Evolutionary conservation across 2,888 invertebrate species (phyloP), one percentile per base, ranked within the genome.

Genomic region (Epistrophe grossulariae): DNA sequence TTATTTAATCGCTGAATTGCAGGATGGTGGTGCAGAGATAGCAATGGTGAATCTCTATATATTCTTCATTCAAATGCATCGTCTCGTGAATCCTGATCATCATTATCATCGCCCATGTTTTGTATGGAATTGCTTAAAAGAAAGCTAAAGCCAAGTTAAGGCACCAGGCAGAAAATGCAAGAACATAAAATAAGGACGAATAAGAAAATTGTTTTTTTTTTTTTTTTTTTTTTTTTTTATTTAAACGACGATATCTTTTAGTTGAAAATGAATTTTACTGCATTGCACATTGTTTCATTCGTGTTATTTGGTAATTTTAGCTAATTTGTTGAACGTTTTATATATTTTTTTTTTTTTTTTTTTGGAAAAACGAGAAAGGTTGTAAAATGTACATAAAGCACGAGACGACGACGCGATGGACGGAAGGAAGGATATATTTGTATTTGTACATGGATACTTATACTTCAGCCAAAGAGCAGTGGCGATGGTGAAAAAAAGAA

Each of bases 231-330:
- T 17, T 13, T 19, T 19, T 19, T 31, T 31, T 13, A 19, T 60
- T 66, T 66, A 50, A 66, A 66, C 48, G 50, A 50, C 50, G 66
- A 66, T 38, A 60, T 60, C 38, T 59, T 66, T 70, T 50, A 52
- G 40, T 45, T 43, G 60, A 81, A 60, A 85, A 85, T 85, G 60
- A 81, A 81, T 81, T 85, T 81, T 62, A 81, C 84, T 85, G 84
- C 81, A 87, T 50, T 82, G 82, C 82, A 82, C 82, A 74, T 78
- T 85, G 73, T 82, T 70, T 59, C 78, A 64, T 78, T 82, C 85
- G 82, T 87, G 85, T 79, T 87, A 74, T 79, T 87, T 71, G 78
- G 82, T 73, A 82, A 79, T 82, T 82, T 87, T 38, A 74, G 73
- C 70, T 85, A 81, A 82, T 87, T 79, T 77, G 48, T 77, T 70